phyloP scores from a whole-genome alignment of 1,140 invertebrate species.

The Marisa cornuarietis region DNA sequence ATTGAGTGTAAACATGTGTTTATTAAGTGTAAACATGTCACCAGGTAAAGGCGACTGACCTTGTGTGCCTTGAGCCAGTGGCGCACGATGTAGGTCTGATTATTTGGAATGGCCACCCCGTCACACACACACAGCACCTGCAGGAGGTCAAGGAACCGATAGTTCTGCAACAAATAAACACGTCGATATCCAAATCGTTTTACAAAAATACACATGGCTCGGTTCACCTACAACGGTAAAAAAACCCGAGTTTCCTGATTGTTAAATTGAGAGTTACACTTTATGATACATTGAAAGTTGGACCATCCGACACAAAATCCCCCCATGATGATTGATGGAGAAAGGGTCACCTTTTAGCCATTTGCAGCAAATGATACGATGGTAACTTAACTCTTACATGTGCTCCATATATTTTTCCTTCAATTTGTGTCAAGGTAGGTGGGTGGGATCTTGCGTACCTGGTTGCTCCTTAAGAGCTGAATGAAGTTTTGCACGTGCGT shows the following conservation, averaged over 20 bases:
- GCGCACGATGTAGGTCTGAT: conserved; percentile 64
- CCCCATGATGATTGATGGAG: no score
- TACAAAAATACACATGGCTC: neutral
- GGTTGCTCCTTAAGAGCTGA: conserved; percentile 55
- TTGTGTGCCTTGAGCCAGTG: conserved; percentile 61
- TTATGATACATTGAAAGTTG: no score
- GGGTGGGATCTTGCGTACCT: conserved; percentile 38
- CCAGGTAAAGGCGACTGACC: conserved; percentile 26
- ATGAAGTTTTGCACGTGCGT: conserved; percentile 64
- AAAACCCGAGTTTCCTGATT: neutral
- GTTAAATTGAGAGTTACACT: no score
- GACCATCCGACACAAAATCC: no score
- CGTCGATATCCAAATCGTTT: neutral
- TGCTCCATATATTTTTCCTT: no score
- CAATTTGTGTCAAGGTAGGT: no score
- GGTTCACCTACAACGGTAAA: neutral
- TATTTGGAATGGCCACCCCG: conserved; percentile 64
- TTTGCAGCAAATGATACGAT: no score
- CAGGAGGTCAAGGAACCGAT: conserved; percentile 63
- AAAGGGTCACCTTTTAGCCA: no score
- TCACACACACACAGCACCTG: conserved; percentile 66
- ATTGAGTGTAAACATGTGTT: no score
- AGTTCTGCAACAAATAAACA: conserved; percentile 53
- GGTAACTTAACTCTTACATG: no score
- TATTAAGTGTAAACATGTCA: no score